phyloP scores from a whole-genome alignment of 30 jellyfish, hydroid and myxozoan species.

The Turritopsis rubra region DNA sequence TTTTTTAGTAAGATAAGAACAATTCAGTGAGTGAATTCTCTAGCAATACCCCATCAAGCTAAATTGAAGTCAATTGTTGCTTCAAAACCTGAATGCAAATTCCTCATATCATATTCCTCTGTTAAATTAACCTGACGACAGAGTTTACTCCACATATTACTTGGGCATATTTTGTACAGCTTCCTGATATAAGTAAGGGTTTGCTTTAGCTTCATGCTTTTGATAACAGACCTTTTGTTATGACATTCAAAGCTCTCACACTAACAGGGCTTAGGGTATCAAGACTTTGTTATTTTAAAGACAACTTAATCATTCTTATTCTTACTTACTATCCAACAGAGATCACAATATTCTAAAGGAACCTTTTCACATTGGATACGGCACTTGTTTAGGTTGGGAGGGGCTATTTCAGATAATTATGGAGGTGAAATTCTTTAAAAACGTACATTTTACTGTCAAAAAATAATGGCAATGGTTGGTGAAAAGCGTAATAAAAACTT shows the following conservation, averaged over 20 bases:
- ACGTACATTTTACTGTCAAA: not conserved
- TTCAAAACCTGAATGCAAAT: not conserved
- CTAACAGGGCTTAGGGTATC: not conserved
- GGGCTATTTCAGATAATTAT: not conserved
- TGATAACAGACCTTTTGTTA: not conserved
- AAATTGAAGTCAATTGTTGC: not conserved
- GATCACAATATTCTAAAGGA: not conserved
- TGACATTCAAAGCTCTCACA: not conserved
- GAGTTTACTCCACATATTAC: not conserved
- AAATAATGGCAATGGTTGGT: not conserved
- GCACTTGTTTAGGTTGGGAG: not conserved
- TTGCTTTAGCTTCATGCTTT: not conserved
- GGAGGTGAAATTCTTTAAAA: not conserved
- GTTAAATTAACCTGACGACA: not conserved
- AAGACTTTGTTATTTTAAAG: not conserved
- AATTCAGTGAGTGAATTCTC: not conserved
- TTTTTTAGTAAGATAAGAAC: not conserved
- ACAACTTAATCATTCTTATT: not conserved
- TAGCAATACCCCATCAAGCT: not conserved
- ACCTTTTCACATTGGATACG: not conserved
- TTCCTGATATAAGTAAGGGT: not conserved
- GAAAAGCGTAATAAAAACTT: not conserved
- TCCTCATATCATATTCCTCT: not conserved
- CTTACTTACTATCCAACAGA: not conserved
- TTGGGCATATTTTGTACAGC: not conserved